phyloP scores from a whole-genome alignment of 2,888 invertebrate species.

The Thecocarcelia acutangulata region DNA sequence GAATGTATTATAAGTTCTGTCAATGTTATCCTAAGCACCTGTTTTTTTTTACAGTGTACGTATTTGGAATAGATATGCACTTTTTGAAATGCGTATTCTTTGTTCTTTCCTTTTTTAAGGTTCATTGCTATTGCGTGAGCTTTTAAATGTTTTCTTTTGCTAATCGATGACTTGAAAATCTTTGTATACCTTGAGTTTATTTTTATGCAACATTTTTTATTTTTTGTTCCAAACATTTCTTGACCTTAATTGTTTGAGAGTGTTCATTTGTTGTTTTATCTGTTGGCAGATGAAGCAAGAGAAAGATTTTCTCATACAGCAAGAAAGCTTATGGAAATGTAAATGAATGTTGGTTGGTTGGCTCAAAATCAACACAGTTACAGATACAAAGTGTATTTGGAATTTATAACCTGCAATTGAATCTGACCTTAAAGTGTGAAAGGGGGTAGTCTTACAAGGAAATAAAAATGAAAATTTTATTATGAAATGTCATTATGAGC shows the following conservation, averaged over 20 bases:
- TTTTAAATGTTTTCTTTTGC: neutral
- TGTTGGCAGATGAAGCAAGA: conserved; percentile 15
- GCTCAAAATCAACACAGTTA: conserved; percentile 43
- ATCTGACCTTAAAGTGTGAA: neutral
- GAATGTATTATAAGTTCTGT: too few species aligned
- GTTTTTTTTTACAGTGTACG: neutral
- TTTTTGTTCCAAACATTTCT: conserved; percentile 30
- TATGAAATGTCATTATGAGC: too few species aligned
- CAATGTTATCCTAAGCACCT: neutral
- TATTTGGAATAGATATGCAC: too few species aligned
- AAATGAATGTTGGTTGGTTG: conserved; percentile 12
- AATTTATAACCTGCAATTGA: neutral
- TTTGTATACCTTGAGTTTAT: neutral
- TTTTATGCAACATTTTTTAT: neutral
- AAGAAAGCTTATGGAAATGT: conserved; percentile 27
- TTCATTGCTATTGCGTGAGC: conserved; percentile 4
- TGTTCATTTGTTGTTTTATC: conserved; percentile 44
- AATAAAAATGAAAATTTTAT: neutral
- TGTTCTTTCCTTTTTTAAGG: neutral
- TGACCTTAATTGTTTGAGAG: conserved; percentile 59
- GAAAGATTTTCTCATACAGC: conserved; percentile 38
- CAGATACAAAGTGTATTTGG: conserved; percentile 7
- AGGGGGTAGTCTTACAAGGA: neutral
- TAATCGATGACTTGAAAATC: conserved; percentile 16
- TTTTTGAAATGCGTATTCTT: too few species aligned